phyloP scores from a whole-genome alignment of 2,113 vertebrate species.

The Murina feae region DNA sequence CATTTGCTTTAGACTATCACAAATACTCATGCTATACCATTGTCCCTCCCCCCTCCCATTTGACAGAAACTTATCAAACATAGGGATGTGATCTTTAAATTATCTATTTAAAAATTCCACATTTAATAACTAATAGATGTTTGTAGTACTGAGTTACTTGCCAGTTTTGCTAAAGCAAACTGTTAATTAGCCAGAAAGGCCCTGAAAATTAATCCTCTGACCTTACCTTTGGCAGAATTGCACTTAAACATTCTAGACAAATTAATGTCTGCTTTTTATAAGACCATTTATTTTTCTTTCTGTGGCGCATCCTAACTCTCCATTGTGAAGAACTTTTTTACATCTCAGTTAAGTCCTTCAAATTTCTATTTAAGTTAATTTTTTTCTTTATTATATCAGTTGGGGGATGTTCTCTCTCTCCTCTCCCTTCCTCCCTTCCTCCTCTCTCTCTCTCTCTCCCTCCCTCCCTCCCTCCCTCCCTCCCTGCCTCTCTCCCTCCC shows the following conservation, averaged over 20 bases:
- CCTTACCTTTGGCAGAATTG: conserved; percentile 10
- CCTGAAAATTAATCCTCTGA: not conserved
- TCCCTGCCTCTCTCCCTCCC: no score
- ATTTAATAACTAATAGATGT: not conserved
- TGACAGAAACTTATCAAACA: not conserved
- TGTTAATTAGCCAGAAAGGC: conserved; percentile 33
- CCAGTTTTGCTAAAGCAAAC: not conserved
- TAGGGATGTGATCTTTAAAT: not conserved
- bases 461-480: no score
- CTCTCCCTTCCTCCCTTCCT: no score
- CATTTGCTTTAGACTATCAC: not conserved
- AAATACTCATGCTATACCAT: not conserved
- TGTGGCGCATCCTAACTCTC: conserved; percentile 27
- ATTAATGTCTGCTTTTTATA: conserved; percentile 33
- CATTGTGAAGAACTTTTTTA: not conserved
- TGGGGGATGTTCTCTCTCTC: no score
- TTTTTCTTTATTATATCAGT: not conserved
- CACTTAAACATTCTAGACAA: conserved; percentile 4
- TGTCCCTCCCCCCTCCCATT: not conserved
- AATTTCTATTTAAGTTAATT: not conserved
- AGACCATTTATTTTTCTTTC: conserved; percentile 36
- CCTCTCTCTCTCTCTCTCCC: no score
- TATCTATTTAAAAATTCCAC: not conserved
- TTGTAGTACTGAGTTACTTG: not conserved
- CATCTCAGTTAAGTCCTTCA: conserved; percentile 22